phyloP scores from a whole-genome alignment of 2,797 vertebrate genomes.

The Galagoides demidoff region DNA sequence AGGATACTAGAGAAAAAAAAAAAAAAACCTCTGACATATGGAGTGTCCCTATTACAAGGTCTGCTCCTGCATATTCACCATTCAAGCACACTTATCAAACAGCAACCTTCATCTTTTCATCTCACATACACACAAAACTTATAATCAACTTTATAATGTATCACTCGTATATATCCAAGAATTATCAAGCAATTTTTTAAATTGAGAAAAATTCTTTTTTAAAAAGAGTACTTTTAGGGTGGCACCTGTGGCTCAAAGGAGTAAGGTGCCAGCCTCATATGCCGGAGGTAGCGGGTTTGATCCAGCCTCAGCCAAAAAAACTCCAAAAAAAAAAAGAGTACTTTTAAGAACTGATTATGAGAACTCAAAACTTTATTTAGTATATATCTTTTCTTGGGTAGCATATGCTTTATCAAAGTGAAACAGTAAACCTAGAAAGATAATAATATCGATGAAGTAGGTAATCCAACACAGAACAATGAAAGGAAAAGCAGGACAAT shows the following conservation, averaged over 20 bases:
- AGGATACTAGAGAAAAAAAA: neutral
- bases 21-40: neutral
- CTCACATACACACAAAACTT: neutral
- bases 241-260: no score
- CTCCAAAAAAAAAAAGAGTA: neutral
- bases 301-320: no score
- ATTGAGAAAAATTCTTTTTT: neutral
- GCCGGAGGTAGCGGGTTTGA: no score
- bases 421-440: neutral
- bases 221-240: neutral
- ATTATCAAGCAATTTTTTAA: slow-evolving; percentile 30
- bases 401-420: neutral
- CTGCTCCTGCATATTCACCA: neutral
- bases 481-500: neutral
- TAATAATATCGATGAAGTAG: neutral
- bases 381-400: neutral
- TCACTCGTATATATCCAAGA: neutral
- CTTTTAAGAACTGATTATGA: neutral
- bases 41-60: neutral
- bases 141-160: neutral
- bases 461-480: neutral
- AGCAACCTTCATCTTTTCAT: neutral
- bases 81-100: neutral
- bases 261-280: no score
- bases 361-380: neutral